Base-by-base conservation (phyloP, 2,113 vertebrate genomes). In the Chaetops frenatus region DNA sequence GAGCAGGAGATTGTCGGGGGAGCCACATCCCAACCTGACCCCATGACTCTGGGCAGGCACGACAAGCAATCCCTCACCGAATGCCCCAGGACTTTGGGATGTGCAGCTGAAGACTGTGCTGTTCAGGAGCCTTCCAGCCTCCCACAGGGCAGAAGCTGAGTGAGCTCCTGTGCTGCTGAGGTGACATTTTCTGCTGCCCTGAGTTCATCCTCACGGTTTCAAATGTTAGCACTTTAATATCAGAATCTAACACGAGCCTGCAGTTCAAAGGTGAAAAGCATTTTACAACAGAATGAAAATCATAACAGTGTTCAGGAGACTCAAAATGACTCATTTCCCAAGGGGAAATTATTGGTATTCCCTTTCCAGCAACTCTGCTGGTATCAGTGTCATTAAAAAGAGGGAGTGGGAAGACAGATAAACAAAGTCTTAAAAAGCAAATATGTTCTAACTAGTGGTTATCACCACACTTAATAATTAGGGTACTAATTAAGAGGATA, bases 401-500 rank as follows among this genome's bases (percentile, higher is more conserved):
- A 88, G 48, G 73, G 81, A 79, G 54, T 89, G 78, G 84, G 66
- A 79, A 91, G 78, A 90, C 60, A 95, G 94, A 95, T 95, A 95
- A 97, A 96, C 91, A 95, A 92, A 95, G 81, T 90, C 94, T 91
- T 96, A 90, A 92, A 95, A 92, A 86, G 81, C 90, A 93, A 82
- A 76, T 92, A 73, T 8, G 4, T 90, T 96, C 81, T 87, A 90
- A 95, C 78, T 82, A 80, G 87, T 91, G 90, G 74, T 97, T 97
- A 95, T 96, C 93, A 77, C 93, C 50, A 35, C 87, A 88, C 71
- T 90, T 96, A 95, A 96, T 95, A 95, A 95, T 93, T 87, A 95
- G 66, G 36, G 29, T 62, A 66, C 87, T 95, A 97, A 97, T 96
- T 95, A 95, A 95, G 76, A 95, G 87, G 67, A 54, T 92, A 95